A percentile compares a stretch with the other conserved stretches of the same genome.
Conservation (phyloP, 2,888 invertebrate species). For the Pachymerium ferrugineum region DNA sequence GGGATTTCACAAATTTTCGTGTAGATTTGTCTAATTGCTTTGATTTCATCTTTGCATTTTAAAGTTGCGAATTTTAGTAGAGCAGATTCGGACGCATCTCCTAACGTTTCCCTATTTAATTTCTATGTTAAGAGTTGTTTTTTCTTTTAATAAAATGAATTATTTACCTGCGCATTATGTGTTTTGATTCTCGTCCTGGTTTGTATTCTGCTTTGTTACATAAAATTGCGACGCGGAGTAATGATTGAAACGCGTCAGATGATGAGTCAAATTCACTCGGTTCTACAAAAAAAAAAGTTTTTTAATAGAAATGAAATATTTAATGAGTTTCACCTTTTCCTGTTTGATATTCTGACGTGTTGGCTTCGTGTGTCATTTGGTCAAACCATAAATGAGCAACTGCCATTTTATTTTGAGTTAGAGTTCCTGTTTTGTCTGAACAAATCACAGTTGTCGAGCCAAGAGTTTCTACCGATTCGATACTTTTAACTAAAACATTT, state of each 20-base stretch:
- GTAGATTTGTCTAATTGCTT: background rate
- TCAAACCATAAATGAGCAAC: constrained; percentile 53
- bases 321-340: constrained; percentile 21
- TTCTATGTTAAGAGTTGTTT: too few relatives aligned
- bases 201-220: constrained; percentile 51
- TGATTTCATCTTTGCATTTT: constrained; percentile 48
- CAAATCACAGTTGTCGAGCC: constrained; percentile 50
- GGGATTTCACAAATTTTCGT: constrained; percentile 47
- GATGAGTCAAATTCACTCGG: constrained; percentile 28
- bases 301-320: background rate
- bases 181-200: constrained; percentile 81
- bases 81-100: constrained; percentile 49
- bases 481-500: constrained; percentile 39
- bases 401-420: constrained; percentile 55
- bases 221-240: constrained; percentile 31
- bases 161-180: constrained; percentile 73
- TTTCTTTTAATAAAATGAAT: too few relatives aligned
- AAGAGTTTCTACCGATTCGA: constrained; percentile 53
- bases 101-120: constrained; percentile 43
- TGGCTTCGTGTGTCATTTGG: constrained; percentile 47
- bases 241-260: constrained; percentile 29
- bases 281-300: constrained; percentile 27
- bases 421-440: constrained; percentile 38
- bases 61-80: constrained; percentile 47
- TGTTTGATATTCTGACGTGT: constrained; percentile 38